Percentiles rank a stretch among this genome's conserved stretches.
phyloP scores from a whole-genome alignment of 2,113 vertebrate genomes.

The Monopterus albus region DNA sequence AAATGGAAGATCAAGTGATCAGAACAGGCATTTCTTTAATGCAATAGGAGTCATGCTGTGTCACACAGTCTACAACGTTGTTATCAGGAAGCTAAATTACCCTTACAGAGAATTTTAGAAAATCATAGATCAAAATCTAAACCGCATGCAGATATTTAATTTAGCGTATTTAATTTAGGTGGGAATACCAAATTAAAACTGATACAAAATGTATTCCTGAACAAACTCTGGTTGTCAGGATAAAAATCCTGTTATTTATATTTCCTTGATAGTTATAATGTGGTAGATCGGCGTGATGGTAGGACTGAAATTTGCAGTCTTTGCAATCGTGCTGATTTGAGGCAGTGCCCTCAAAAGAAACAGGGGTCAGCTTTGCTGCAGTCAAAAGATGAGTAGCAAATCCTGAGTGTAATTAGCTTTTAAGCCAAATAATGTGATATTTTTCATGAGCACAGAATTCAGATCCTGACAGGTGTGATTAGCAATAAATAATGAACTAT shows the following conservation, averaged over 20 bases:
- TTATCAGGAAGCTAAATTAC: too few relatives aligned
- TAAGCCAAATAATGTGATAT: conserved; percentile 42
- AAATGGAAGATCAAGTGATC: too few relatives aligned
- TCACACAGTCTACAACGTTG: too few relatives aligned
- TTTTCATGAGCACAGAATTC: conserved; percentile 25
- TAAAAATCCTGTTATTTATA: conserved; percentile 3
- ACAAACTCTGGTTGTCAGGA: not conserved
- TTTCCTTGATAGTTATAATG: not conserved
- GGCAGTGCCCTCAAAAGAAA: not conserved
- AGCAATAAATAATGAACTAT: conserved; percentile 45
- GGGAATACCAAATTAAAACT: not conserved
- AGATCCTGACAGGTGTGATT: conserved; percentile 55
- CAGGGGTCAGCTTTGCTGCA: conserved; percentile 1
- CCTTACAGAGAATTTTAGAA: too few relatives aligned
- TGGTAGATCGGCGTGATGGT: conserved; percentile 16
- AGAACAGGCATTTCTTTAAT: too few relatives aligned
- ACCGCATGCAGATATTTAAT: not conserved
- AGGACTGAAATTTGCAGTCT: conserved; percentile 43
- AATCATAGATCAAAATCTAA: not conserved
- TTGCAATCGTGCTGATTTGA: conserved; percentile 1
- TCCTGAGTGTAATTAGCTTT: conserved; percentile 59
- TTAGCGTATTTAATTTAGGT: not conserved
- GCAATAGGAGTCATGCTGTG: too few relatives aligned
- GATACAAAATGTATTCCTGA: not conserved
- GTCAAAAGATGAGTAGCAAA: conserved; percentile 33